Base-by-base conservation (phyloP, 2,113 vertebrate genomes). In the Heloderma charlesbogerti region DNA sequence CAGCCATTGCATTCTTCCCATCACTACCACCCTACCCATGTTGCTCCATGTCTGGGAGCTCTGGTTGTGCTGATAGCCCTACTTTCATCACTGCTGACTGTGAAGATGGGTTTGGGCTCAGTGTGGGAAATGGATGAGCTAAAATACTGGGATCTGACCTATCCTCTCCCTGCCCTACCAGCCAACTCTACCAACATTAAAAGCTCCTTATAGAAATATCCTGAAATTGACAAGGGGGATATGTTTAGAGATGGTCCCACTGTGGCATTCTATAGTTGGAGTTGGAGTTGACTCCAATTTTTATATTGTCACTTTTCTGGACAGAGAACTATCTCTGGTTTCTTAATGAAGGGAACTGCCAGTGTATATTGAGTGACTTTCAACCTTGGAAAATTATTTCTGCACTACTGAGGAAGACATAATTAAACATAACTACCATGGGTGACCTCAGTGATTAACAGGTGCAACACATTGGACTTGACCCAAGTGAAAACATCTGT, bases 371-470 rank as follows among this genome's bases (percentile, higher is more conserved):
- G 25, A 27, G 29, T 83, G n/a, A 77, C 45, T 92, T 84, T 74
- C 45, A 54, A 77, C 78, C 78, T 83, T 88, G 81, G 86, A 67
- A 84, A 69, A 84, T 78, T 84, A 84, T 57, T 43, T 78, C 60
- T 60, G 45, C 15, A 60, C 71, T 34, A 67, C 80, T 43, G 20
- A 81, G 16, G 71, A 74, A 66, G 80, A 91, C 67, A 54, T 72
- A 90, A 40, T 89, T 69, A 89, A 74, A 54, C 29, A 51, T 16
- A 31, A 77, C 54, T 34, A n/a, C 78, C 13, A 22, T n/a, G 88
- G 57, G 57, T 89, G 91, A 89, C 71, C 79, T 90, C 84, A 66
- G 18, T 83, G 84, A 92, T 90, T 87, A 92, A 87, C 88, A 83
- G 88, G 88, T 82, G 77, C 81, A 84, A 31, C 31, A 25, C 45